Conservation (phyloP, 2,113 vertebrate species). For the Willisornis vidua region DNA sequence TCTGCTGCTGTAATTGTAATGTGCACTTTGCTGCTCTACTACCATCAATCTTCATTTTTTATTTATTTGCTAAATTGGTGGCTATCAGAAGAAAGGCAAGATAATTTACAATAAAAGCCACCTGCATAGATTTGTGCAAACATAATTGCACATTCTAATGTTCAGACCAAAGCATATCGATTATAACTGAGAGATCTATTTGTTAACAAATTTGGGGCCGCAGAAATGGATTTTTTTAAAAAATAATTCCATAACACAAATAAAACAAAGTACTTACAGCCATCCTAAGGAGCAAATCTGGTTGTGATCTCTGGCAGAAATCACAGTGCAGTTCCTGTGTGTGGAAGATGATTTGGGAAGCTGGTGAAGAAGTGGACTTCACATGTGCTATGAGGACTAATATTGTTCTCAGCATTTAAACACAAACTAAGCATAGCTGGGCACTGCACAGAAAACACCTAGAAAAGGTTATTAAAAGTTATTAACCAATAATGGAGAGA, state of each 20-base stretch:
- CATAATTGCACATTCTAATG: neutral
- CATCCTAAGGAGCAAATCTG: neutral
- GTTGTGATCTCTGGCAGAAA: neutral
- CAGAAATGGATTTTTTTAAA: neutral
- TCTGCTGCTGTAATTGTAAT: conserved; percentile 2
- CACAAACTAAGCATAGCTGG: neutral
- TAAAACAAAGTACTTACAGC: neutral
- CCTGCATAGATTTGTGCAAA: neutral
- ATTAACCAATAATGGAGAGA: neutral
- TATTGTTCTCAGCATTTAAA: neutral
- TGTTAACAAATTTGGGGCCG: neutral
- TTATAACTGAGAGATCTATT: neutral
- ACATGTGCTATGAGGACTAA: neutral
- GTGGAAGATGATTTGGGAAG: neutral
- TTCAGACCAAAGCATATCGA: neutral
- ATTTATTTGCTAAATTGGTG: conserved; percentile 44
- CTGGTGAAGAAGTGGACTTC: neutral
- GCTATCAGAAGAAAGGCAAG: neutral
- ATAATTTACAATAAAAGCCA: neutral
- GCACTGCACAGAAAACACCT: neutral
- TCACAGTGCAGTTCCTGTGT: neutral
- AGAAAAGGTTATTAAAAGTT: neutral
- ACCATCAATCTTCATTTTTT: conserved; percentile 21
- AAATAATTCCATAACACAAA: neutral
- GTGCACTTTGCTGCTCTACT: neutral